Conservation (phyloP, 2,888 invertebrate genomes). For the Exocentrus adspersus region DNA sequence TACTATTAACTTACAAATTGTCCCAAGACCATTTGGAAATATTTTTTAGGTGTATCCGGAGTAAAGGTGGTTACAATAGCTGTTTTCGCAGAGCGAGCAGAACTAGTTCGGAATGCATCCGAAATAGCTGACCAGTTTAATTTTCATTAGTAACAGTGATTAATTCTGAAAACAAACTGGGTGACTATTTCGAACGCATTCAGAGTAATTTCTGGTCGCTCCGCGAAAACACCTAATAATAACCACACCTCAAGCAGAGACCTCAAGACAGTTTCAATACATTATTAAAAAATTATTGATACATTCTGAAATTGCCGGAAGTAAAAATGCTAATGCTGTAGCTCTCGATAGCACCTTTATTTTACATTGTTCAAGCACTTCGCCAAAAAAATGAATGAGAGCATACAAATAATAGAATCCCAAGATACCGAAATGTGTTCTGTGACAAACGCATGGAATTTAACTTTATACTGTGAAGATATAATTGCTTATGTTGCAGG, state of each 20-base stretch:
- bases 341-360: constrained; percentile 26
- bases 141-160: no score
- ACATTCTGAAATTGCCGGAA: constrained; percentile 15
- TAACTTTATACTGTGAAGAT: constrained; percentile 28
- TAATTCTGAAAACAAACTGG: no score
- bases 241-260: no score
- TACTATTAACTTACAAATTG: constrained; percentile 27
- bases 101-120: no score
- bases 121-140: no score
- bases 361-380: constrained; percentile 4
- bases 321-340: constrained; percentile 27
- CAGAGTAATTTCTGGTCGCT: no score
- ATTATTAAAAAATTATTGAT: constrained; percentile 23
- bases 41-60: constrained; percentile 27
- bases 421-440: background rate
- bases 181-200: no score
- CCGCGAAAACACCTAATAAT: no score
- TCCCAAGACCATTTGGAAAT: constrained; percentile 27
- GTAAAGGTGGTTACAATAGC: constrained; percentile 29
- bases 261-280: constrained; percentile 23
- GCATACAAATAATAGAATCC: no score
- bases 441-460: constrained; percentile 11
- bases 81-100: no score
- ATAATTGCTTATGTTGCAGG: constrained; percentile 32
- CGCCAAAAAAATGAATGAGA: background rate